Percentiles rank a stretch among this genome's conserved stretches.
phyloP scores from a whole-genome alignment of 2,888 invertebrate genomes.

The Ditylenchus weischeri region DNA sequence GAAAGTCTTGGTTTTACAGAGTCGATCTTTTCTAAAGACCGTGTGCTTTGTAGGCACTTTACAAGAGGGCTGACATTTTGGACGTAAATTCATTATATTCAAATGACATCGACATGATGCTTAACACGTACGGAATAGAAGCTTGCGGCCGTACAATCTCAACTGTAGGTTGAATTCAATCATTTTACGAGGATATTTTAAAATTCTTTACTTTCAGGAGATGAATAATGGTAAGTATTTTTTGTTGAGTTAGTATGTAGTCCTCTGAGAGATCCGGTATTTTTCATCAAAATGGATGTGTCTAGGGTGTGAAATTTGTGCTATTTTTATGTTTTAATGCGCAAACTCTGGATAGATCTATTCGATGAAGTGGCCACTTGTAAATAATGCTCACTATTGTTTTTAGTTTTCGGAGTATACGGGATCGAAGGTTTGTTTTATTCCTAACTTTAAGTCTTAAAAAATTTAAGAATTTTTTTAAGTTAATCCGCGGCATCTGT shows the following conservation, averaged over 20 bases:
- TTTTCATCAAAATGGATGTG: too few species aligned
- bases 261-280: too few species aligned
- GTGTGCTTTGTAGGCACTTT: slow-evolving; percentile 71
- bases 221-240: slow-evolving; percentile 71
- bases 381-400: too few species aligned
- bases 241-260: too few species aligned
- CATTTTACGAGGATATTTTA: slow-evolving; percentile 1
- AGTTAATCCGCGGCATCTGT: slow-evolving; percentile 88
- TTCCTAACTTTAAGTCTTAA: too few species aligned
- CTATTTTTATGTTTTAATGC: too few species aligned
- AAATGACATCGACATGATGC: slow-evolving; percentile 88
- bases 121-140: slow-evolving; percentile 84
- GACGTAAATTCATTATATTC: slow-evolving; percentile 70
- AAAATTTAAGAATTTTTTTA: too few species aligned
- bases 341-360: too few species aligned
- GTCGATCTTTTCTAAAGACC: neutral
- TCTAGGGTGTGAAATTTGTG: too few species aligned
- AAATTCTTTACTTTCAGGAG: slow-evolving; percentile 65
- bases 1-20: neutral
- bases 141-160: slow-evolving; percentile 86
- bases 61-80: slow-evolving; percentile 73
- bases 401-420: slow-evolving; percentile 80
- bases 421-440: slow-evolving; percentile 70
- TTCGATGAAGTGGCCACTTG: too few species aligned
- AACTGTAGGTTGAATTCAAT: slow-evolving; percentile 64